Evolutionary conservation across 1,140 invertebrate genomes (phyloP).

Genomic region (Cardiocondyla obscurior): DNA sequence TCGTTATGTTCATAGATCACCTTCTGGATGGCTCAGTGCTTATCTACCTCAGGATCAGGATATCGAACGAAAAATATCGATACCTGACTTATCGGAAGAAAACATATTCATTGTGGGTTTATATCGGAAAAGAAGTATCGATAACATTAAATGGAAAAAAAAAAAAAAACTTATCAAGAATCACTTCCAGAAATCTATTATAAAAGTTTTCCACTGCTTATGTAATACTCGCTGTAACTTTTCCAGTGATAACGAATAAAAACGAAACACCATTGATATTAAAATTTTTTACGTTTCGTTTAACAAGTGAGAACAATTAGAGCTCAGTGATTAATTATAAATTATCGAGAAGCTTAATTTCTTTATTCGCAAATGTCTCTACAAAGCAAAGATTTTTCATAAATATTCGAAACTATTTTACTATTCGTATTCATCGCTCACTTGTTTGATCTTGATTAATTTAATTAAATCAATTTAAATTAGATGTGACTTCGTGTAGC

Average conservation of each 20-base stretch:
- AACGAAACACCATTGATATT: background rate
- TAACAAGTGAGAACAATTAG: background rate
- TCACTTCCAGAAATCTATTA: background rate
- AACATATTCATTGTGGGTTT: background rate
- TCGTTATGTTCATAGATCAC: constrained; percentile 52
- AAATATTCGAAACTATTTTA: background rate
- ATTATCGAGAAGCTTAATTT: background rate
- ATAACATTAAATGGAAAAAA: background rate
- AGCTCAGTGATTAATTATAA: background rate
- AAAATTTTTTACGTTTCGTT: background rate
- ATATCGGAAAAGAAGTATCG: constrained; percentile 39
- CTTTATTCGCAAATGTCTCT: background rate
- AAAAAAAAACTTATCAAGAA: background rate
- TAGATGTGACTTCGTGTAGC: too few relatives aligned
- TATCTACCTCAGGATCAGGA: constrained; percentile 45
- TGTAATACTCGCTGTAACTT: background rate
- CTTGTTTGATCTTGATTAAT: background rate
- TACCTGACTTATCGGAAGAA: constrained; percentile 41
- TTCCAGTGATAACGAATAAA: background rate
- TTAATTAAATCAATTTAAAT: background rate
- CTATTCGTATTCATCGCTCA: background rate
- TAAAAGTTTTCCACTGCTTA: background rate
- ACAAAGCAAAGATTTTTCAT: background rate
- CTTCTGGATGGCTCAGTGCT: constrained; percentile 48
- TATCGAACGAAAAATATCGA: constrained; percentile 47